Base-by-base conservation (phyloP, 2,888 invertebrate species). In the Salticus scenicus region DNA sequence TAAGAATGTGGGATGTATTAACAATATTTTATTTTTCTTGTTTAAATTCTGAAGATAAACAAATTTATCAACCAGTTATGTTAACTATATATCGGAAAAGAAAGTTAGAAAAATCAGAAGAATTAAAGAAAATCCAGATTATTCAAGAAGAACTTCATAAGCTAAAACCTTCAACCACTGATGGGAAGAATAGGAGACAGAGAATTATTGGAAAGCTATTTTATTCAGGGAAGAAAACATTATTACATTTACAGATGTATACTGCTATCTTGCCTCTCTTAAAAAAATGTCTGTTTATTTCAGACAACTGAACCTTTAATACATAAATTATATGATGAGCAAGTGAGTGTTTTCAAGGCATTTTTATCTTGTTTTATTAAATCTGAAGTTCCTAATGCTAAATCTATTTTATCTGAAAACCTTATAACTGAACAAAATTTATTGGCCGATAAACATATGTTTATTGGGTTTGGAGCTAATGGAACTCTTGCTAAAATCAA, bases 321-420 rank as follows among this genome's bases (percentile, higher is more conserved):
- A 24, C 63, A 63, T 27, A 63, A 28, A 12, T 28, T 63, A 14
- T 14, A 63, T 63, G 27, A 63, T 24, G 14, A 63, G 51, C 51
- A 51, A 51, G 24, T 20, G 17, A 14, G 17, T 8, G 4, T 51
- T 5, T 14, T 51, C 24, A 63, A 24, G 24, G n/a, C 4, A 7
- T 63, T 63, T 63, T 12, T 63, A 28, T 63, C 63, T 12, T 63
- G 63, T 28, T 63, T 63, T n/a, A 24, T 63, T 1, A 63, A 63
- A 20, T 27, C n/a, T 8, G 51, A 51, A 51, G 51, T 20, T 51
- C 24, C 2, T 24, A 63, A n/a, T 63, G 63, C 4, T 5, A 28
- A 63, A 63, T 24, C 24, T 28, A 2, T 63, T 4, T 5, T 27
- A 8, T 63, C 1, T 24, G 2, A 24, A 63, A 27, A 24, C 10